phyloP scores from a whole-genome alignment of 2,113 vertebrate genomes.

The Larimichthys crocea region DNA sequence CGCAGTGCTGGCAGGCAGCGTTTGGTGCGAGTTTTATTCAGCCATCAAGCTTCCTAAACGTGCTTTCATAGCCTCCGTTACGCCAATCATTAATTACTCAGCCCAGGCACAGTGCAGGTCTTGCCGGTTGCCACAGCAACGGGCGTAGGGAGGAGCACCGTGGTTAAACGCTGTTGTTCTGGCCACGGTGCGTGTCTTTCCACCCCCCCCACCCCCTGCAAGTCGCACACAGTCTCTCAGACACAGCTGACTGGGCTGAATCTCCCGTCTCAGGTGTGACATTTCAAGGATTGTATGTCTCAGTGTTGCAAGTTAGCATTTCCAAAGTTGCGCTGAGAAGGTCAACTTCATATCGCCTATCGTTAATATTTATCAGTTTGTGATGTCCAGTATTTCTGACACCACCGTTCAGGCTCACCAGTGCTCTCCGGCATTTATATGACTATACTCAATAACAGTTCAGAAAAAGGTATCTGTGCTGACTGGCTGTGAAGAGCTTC shows the following conservation, averaged over 20 bases:
- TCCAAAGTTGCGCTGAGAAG: neutral
- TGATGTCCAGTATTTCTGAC: neutral
- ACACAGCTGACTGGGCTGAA: conserved; percentile 12
- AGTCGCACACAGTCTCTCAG: neutral
- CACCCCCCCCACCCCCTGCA: neutral
- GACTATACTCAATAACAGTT: neutral
- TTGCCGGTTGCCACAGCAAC: conserved; percentile 70
- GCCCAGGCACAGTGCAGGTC: conserved; percentile 47
- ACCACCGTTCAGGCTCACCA: neutral
- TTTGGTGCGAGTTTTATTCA: conserved; percentile 66
- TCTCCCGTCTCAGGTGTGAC: neutral
- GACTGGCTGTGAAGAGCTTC: neutral
- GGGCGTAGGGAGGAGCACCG: conserved; percentile 16
- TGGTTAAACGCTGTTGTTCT: conserved; percentile 47
- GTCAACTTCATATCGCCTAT: neutral
- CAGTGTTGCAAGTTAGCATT: neutral
- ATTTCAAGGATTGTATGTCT: neutral
- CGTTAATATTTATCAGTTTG: neutral
- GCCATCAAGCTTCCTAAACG: conserved; percentile 73
- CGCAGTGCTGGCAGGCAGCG: conserved; percentile 63
- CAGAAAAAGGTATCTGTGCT: neutral
- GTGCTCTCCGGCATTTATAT: neutral
- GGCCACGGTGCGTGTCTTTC: conserved; percentile 8
- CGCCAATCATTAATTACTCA: conserved; percentile 77
- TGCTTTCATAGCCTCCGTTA: conserved; percentile 76